These are phyloP conservation scores for Littorina saxatilis DNA, from an alignment of 1,140 invertebrate genomes.

Conservation along the genomic window DNA sequence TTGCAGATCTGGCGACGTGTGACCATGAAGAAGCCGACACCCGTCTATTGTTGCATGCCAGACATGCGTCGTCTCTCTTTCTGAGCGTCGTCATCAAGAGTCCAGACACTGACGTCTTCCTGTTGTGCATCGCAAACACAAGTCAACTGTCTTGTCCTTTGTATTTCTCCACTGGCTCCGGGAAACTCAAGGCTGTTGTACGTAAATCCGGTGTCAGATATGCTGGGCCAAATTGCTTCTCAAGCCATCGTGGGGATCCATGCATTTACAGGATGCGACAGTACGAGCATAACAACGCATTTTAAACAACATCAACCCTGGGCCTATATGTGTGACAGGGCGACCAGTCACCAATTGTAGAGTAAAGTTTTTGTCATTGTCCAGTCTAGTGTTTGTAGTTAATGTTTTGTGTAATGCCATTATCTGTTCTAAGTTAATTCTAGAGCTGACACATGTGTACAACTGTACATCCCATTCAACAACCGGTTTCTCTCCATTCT, in stretches of 20 bases:
- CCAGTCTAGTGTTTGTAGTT: no score
- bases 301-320: no score
- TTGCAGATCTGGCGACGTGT: neutral
- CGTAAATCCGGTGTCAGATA: neutral
- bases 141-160: neutral
- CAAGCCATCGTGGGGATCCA: neutral
- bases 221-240: neutral
- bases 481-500: constrained; percentile 21
- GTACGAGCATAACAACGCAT: no score
- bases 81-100: neutral
- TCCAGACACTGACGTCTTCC: neutral
- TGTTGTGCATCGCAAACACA: neutral
- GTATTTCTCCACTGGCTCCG: neutral
- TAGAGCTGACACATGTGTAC: neutral
- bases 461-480: constrained; percentile 14
- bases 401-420: no score
- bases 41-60: neutral
- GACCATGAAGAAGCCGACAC: neutral
- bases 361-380: no score
- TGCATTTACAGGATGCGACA: neutral
- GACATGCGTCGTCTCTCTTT: neutral
- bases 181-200: neutral
- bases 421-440: no score
- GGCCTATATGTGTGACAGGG: no score
- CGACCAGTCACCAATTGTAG: no score